Evolutionary conservation across 1,140 invertebrate genomes (phyloP), one percentile per base, ranked within the genome.

Genomic region (Laupala kohalensis): DNA sequence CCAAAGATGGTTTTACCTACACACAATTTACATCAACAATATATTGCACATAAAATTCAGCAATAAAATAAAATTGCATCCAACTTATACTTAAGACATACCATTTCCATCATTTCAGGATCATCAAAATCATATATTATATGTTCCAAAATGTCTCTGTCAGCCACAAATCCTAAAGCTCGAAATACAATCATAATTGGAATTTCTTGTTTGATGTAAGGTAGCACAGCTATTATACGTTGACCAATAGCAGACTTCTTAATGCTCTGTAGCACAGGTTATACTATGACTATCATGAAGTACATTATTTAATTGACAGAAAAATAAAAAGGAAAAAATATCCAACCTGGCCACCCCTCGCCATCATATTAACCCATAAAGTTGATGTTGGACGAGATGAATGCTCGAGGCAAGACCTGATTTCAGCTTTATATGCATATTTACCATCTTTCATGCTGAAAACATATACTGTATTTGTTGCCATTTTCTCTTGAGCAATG

Each of bases 31-130:
- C 26, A 2, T 1, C 9, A 2, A 66, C 24, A 66, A 9, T 13
- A 53, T 9, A 2, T 53, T 53, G 26, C 26, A 5, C 6, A 68
- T 6, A 27, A 68, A n/a, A 25, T 4, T 26, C 19, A 68, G 24
- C 67, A 68, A 5, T 3, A n/a, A 13, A n/a, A 53, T 68, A 29
- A 66, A 66, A 62, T 62, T 62, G 53, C 3, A 26, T 66, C 64
- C 12, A 26, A 66, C n/a, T 15, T 5, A 5, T 66, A 1, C 9
- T 1, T 26, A 66, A 9, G 25, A 63, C 63, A 75, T 71, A 80
- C 96, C 96, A 99, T 98, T 87, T 99, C 97, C 96, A 99, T 99
- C 96, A 99, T 98, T 86, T 99, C 97, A 26, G 94, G 96, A 83
- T 99, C 97, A 81, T 98, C 94, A 84, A 98, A 98, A 77, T 99